phyloP scores from a whole-genome alignment of 1,140 invertebrate species.

The Mesaphorura yosii region DNA sequence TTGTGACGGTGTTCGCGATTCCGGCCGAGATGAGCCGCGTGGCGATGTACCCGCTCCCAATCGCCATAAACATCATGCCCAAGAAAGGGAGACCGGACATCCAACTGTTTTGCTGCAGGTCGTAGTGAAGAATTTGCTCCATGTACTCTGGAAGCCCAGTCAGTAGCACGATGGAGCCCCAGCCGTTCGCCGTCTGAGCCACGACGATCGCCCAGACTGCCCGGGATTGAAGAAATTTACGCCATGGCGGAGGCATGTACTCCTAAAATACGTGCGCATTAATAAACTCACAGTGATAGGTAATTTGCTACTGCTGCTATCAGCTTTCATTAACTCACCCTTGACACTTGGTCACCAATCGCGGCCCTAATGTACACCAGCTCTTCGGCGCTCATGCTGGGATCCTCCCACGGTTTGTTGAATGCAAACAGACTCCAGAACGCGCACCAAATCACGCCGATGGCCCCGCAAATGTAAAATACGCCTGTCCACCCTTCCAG shows the following conservation, averaged over 20 bases:
- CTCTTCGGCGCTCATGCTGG: slow-evolving; percentile 69
- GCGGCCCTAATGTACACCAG: slow-evolving; percentile 61
- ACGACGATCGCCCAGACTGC: slow-evolving; percentile 59
- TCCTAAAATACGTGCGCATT: slow-evolving; percentile 16
- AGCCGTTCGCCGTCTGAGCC: slow-evolving; percentile 49
- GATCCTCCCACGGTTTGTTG: slow-evolving; percentile 73
- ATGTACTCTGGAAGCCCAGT: slow-evolving; percentile 87
- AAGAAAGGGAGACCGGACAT: slow-evolving; percentile 59
- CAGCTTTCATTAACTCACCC: no score
- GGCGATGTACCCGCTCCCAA: slow-evolving; percentile 48
- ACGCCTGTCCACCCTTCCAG: slow-evolving; percentile 3
- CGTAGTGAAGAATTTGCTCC: slow-evolving; percentile 73
- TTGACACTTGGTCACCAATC: slow-evolving; percentile 36
- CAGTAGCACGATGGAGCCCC: slow-evolving; percentile 76
- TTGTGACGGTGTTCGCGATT: slow-evolving; percentile 53
- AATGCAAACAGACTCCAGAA: slow-evolving; percentile 73
- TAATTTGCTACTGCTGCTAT: no score
- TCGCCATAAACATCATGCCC: slow-evolving; percentile 61
- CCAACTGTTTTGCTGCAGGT: slow-evolving; percentile 62
- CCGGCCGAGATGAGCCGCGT: slow-evolving; percentile 53
- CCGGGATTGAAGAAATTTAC: slow-evolving; percentile 54
- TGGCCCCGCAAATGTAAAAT: slow-evolving; percentile 46
- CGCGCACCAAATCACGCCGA: slow-evolving; percentile 68
- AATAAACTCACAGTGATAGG: no score
- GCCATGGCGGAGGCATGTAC: slow-evolving; percentile 55